phyloP scores from a whole-genome alignment of 2,888 invertebrate species.

The Neoascia interrupta region DNA sequence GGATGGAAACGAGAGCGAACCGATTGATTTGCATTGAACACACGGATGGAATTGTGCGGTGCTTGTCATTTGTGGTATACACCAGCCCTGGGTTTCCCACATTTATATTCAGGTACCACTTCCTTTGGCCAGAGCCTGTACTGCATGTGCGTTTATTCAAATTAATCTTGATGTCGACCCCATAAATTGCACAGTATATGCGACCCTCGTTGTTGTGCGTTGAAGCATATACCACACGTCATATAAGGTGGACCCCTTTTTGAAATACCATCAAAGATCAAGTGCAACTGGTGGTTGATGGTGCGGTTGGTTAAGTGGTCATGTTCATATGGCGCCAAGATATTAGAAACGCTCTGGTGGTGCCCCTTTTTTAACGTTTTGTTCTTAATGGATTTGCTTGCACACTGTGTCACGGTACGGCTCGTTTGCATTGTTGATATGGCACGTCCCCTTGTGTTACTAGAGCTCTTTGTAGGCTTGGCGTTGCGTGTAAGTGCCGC shows the following conservation, averaged over 20 bases:
- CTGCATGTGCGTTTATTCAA: slow-evolving; percentile 51
- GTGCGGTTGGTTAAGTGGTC: slow-evolving; percentile 34
- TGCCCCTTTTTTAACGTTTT: slow-evolving; percentile 42
- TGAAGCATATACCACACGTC: slow-evolving; percentile 65
- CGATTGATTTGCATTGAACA: slow-evolving; percentile 65
- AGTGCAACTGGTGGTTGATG: slow-evolving; percentile 39
- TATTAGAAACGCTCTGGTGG: slow-evolving; percentile 64
- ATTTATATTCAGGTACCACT: slow-evolving; percentile 49
- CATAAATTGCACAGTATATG: slow-evolving; percentile 30
- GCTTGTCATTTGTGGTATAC: background rate
- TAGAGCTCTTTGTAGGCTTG: slow-evolving; percentile 48
- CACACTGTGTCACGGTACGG: slow-evolving; percentile 58
- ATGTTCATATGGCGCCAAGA: slow-evolving; percentile 52
- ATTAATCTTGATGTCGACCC: slow-evolving; percentile 52
- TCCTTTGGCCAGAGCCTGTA: slow-evolving; percentile 7
- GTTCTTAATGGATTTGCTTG: slow-evolving; percentile 52
- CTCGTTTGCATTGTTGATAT: slow-evolving; percentile 62
- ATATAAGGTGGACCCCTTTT: no score
- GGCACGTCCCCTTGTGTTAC: slow-evolving; percentile 54
- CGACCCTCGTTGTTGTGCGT: slow-evolving; percentile 44
- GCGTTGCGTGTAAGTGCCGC: slow-evolving; percentile 64
- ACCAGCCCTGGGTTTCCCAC: slow-evolving; percentile 50
- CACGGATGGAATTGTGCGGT: slow-evolving; percentile 39
- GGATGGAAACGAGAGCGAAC: slow-evolving; percentile 43
- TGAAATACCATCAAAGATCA: slow-evolving; percentile 29